Percentiles rank a stretch among this genome's conserved stretches.
phyloP scores from a whole-genome alignment of 2,113 vertebrate genomes.

The Corynorhinus townsendii region DNA sequence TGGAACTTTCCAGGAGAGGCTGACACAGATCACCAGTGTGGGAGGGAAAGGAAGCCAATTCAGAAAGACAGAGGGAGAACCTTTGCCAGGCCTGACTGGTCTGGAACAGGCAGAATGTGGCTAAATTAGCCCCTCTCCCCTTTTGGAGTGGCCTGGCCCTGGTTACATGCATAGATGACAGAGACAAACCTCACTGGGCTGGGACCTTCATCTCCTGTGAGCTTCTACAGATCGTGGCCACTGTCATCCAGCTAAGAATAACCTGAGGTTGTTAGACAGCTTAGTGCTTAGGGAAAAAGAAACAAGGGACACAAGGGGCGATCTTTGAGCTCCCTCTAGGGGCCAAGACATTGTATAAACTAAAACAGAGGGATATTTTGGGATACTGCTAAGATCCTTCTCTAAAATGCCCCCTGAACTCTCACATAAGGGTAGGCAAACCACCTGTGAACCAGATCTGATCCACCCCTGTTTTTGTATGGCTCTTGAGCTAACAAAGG shows the following conservation, averaged over 20 bases:
- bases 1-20: not conserved
- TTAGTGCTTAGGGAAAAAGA: not conserved
- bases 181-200: fast-evolving
- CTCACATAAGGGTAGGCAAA: too few relatives aligned
- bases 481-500: not conserved
- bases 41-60: not conserved
- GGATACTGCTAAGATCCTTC: not conserved
- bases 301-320: not conserved
- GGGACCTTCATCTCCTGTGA: not conserved
- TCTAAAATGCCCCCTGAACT: not conserved
- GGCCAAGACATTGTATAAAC: not conserved
- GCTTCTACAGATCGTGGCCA: not conserved
- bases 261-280: not conserved
- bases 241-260: not conserved
- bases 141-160: not conserved
- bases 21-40: not conserved
- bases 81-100: not conserved
- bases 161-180: not conserved
- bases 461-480: not conserved
- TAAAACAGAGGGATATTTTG: not conserved
- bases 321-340: conserved; percentile 61
- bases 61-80: not conserved
- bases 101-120: not conserved
- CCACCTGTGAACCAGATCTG: not conserved
- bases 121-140: not conserved